phyloP scores from a whole-genome alignment of 1,140 invertebrate species.

The Mylabris phalerata region DNA sequence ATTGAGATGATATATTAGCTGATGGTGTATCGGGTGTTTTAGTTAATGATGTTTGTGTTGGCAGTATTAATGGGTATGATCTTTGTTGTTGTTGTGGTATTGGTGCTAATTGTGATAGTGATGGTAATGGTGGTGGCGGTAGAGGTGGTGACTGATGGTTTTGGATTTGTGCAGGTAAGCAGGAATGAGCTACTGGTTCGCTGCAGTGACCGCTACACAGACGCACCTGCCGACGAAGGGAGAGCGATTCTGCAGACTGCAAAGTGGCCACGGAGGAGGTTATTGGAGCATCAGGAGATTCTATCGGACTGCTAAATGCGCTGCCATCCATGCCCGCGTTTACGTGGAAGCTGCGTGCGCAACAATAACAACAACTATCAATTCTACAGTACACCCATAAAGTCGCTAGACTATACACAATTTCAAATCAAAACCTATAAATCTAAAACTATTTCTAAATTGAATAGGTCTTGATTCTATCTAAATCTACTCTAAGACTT shows the following conservation, averaged over 20 bases:
- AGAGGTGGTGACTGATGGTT: conserved; percentile 4
- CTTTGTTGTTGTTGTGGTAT: no score
- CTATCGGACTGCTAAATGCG: conserved; percentile 63
- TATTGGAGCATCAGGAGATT: conserved; percentile 55
- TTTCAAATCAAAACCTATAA: neutral
- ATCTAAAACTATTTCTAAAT: neutral
- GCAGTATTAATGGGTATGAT: neutral
- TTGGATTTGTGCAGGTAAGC: conserved; percentile 17
- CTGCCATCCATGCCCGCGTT: conserved; percentile 43
- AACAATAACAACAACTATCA: conserved; percentile 15
- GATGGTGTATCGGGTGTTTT: conserved; percentile 38
- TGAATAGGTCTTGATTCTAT: neutral
- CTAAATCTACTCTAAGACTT: conserved; percentile 2
- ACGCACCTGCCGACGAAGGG: conserved; percentile 47
- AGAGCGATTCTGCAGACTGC: conserved; percentile 53
- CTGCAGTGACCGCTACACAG: conserved; percentile 36
- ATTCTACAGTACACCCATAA: conserved; percentile 24
- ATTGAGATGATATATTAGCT: conserved; percentile 31
- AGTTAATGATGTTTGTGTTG: conserved; percentile 3
- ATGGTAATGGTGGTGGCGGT: conserved; percentile 8
- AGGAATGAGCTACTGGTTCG: conserved; percentile 31
- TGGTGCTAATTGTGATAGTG: no score
- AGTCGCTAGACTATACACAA: conserved; percentile 2
- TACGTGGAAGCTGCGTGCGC: conserved; percentile 39
- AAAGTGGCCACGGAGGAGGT: conserved; percentile 55